These are phyloP conservation scores for Jaculus jaculus DNA, from an alignment of 2,113 vertebrate genomes.

Conservation along the genomic window DNA sequence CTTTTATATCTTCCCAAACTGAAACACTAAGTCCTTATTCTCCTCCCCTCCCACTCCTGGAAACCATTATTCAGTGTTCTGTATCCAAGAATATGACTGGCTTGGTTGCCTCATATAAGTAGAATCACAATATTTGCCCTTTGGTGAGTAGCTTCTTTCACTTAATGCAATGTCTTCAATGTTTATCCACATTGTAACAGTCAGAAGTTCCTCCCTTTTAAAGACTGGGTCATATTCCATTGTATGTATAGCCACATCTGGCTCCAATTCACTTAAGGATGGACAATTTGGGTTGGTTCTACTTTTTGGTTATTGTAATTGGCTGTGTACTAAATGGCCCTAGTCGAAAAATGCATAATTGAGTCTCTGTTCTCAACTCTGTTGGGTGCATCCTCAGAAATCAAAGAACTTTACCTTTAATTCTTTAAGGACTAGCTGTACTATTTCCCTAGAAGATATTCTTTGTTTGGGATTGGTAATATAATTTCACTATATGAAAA, in stretches of 20 bases:
- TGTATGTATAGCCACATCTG: neutral
- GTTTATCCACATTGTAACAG: too few relatives aligned
- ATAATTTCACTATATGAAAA: neutral
- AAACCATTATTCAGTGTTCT: neutral
- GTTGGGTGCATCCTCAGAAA: neutral
- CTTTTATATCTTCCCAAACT: neutral
- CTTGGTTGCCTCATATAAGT: too few relatives aligned
- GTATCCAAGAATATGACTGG: neutral
- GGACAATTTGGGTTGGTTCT: neutral
- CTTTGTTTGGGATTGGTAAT: neutral
- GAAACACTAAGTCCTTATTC: neutral
- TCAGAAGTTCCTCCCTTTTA: neutral
- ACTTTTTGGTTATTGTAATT: neutral
- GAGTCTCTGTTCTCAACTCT: neutral
- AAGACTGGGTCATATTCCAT: neutral
- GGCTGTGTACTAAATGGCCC: rapidly evolving
- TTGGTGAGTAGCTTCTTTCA: neutral
- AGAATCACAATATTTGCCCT: neutral
- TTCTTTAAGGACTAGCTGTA: neutral
- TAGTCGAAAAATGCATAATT: neutral
- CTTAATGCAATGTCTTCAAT: neutral
- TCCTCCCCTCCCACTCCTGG: neutral
- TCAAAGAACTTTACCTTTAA: neutral
- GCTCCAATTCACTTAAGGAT: neutral
- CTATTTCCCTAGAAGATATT: neutral